phyloP scores from a whole-genome alignment of 2,888 invertebrate species.

The Caenorhabditis wallacei region DNA sequence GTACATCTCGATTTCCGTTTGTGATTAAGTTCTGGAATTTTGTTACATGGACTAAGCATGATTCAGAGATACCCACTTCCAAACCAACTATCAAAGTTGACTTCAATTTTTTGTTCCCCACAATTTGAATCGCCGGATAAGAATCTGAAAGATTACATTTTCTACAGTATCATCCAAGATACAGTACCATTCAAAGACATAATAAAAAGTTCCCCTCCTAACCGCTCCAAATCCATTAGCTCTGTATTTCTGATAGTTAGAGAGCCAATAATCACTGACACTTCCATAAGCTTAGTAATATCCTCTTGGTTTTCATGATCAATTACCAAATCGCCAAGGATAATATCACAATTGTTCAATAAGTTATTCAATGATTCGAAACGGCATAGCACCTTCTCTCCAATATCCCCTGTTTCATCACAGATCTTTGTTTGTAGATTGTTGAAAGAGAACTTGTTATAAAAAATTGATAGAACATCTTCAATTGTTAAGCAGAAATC shows the following conservation, averaged over 20 bases:
- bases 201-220: background rate
- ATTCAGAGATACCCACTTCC: too few species aligned
- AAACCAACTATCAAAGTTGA: too few species aligned
- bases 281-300: background rate
- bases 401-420: background rate
- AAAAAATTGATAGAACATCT: background rate
- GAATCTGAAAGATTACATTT: background rate
- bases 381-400: background rate
- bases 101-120: constrained; percentile 2
- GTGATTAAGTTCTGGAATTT: background rate
- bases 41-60: too few species aligned
- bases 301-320: background rate
- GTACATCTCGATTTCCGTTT: background rate
- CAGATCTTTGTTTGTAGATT: background rate
- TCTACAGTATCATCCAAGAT: background rate
- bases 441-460: background rate
- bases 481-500: background rate
- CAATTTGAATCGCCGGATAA: background rate
- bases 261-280: background rate
- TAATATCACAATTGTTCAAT: background rate
- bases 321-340: background rate
- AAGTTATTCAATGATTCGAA: background rate
- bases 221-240: background rate
- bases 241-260: constrained; percentile 1
- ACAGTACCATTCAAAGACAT: background rate